These are phyloP conservation scores for Hipparchia semele DNA, from an alignment of 2,888 invertebrate genomes.

Conservation along the genomic window DNA sequence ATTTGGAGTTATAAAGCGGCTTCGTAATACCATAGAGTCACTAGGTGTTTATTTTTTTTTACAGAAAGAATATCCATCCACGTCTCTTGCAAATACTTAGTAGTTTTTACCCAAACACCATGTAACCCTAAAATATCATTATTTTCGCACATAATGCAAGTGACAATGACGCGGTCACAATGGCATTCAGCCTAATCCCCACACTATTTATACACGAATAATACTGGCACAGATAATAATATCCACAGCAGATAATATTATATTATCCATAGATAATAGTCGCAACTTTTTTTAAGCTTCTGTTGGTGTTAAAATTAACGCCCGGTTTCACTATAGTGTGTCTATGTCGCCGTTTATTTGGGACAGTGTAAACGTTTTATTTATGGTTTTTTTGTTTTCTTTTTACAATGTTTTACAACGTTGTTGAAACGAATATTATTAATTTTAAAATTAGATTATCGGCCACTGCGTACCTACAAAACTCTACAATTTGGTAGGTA, in stretches of 20 bases:
- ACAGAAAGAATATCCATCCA: too few relatives aligned
- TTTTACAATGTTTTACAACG: background rate
- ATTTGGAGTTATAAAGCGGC: too few relatives aligned
- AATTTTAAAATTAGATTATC: background rate
- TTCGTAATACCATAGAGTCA: too few relatives aligned
- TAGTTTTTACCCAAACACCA: background rate
- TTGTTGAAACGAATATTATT: background rate
- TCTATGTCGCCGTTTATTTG: conserved; percentile 1
- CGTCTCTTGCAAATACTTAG: too few relatives aligned
- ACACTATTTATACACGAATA: conserved; percentile 76
- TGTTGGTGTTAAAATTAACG: conserved; percentile 76
- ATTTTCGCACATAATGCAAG: conserved; percentile 57
- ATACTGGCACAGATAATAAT: conserved; percentile 51
- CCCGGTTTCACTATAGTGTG: conserved; percentile 41
- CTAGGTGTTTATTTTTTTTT: too few relatives aligned
- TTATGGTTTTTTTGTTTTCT: conserved; percentile 7
- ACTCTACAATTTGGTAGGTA: too few relatives aligned
- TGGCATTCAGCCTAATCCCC: conserved; percentile 62
- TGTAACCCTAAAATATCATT: conserved; percentile 57
- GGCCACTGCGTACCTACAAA: too few relatives aligned
- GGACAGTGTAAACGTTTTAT: conserved; percentile 8
- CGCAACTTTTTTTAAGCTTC: conserved; percentile 58
- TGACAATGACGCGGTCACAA: conserved; percentile 66
- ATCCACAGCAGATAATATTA: conserved; percentile 29
- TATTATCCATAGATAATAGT: conserved; percentile 63